Evolutionary conservation across 1,140 invertebrate genomes (phyloP).

Genomic region (Lepidurus packardi): DNA sequence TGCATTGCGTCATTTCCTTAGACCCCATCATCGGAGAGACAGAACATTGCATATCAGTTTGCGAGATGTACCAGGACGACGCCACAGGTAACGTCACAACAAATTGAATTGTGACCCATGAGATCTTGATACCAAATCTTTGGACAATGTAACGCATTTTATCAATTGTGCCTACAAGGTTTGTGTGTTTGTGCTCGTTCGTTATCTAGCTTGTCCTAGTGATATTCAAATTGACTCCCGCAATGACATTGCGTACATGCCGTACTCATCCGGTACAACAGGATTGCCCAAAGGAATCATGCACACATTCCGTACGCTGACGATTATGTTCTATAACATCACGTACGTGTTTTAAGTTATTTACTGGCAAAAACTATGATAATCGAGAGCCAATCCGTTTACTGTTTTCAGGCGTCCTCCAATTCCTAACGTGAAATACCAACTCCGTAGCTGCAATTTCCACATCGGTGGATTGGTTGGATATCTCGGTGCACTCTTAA

Average conservation of each 20-base stretch:
- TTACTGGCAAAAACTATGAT: neutral
- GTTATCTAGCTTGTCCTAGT: neutral
- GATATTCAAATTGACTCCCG: neutral
- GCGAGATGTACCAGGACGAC: no score
- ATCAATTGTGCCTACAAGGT: neutral
- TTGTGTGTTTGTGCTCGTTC: neutral
- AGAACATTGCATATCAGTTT: no score
- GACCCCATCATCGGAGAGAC: no score
- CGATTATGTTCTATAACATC: slow-evolving; percentile 19
- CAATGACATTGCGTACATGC: slow-evolving; percentile 31
- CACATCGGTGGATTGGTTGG: neutral
- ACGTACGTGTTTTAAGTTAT: neutral
- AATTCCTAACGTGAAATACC: neutral
- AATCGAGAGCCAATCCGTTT: neutral
- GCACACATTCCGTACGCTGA: slow-evolving; percentile 38
- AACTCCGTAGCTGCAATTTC: slow-evolving; percentile 3
- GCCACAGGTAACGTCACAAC: no score
- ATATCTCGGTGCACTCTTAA: neutral
- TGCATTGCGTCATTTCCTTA: no score
- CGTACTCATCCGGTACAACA: slow-evolving; percentile 37
- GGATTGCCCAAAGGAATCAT: slow-evolving; percentile 39
- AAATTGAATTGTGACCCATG: no score
- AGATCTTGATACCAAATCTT: no score
- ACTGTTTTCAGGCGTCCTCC: neutral
- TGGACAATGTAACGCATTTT: no score